Base-by-base conservation (phyloP, 2,113 vertebrate species). In the Micronisus gabar region DNA sequence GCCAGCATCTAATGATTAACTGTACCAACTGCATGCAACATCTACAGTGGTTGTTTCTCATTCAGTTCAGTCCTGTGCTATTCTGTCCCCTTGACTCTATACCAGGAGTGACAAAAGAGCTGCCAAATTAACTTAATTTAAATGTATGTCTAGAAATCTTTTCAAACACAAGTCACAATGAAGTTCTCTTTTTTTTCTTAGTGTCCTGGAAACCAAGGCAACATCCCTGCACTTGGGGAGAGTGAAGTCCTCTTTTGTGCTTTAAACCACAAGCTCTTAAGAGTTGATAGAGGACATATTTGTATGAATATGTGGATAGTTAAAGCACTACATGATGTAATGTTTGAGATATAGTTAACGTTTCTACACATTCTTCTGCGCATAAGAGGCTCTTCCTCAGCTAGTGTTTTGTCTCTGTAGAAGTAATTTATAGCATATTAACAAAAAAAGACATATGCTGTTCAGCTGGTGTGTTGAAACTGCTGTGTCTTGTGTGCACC, bases 181-280 rank as follows among this genome's bases (percentile, higher is more conserved):
- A 84, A 82, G 41, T 73, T 65, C 4, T 36, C 13, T 53, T 11
- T 29, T 17, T 53, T 61, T 7, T 53, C 53, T 78, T 34, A 18
- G 13, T 32, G 18, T 72, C 59, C 81, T 72, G 59, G 70, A 71
- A 56, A 14, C 1, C 2, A 40, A 82, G 38, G 59, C 74, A n/a
- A 0, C 0, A 0, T 47, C 68, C 21, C 73, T 62, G 52, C 17
- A 29, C 3, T 0, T 0, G 26, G 73, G 84, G 58, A 65, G 48
- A 38, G 50, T 7, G 13, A 50, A 53, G 47, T 36, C 23, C 59
- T 55, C 50, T 73, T 56, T n/a, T 65, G 80, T 7, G 20, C 80
- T 81, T 70, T 81, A 58, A 32, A 23, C 82, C 73, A 52, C 26
- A 8, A 1, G n/a, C 55, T 63, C 50, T 70, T 26, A 1, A 1